Percentiles rank a stretch among this genome's conserved stretches.
Conservation (phyloP, 2,113 vertebrate genomes). For the Prionailurus bengalensis region DNA sequence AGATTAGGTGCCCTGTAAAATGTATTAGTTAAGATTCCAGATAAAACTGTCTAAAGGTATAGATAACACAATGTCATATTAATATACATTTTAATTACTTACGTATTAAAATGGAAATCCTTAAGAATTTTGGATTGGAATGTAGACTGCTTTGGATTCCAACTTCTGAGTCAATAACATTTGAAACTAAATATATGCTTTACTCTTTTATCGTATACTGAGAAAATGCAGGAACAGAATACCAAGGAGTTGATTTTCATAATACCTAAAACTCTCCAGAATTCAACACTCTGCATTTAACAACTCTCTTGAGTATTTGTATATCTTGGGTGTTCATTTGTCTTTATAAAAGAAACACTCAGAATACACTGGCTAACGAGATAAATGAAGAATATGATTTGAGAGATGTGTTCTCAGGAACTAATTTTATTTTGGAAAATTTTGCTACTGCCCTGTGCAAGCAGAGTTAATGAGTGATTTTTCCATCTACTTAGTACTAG, state of each 20-base stretch:
- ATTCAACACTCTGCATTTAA: conserved; percentile 35
- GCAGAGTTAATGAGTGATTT: conserved; percentile 15
- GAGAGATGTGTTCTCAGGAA: not conserved
- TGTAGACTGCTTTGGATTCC: not conserved
- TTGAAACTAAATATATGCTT: conserved; percentile 15
- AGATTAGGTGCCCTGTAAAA: not conserved
- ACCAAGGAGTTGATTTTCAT: conserved; percentile 34
- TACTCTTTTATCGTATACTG: conserved; percentile 22
- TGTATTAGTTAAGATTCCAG: not conserved
- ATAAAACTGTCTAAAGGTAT: conserved; percentile 35
- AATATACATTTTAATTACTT: conserved; percentile 15
- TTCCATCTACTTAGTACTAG: conserved; percentile 35
- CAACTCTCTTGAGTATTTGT: not conserved
- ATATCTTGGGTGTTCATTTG: conserved; percentile 32
- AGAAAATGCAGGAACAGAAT: not conserved
- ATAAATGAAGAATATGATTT: conserved; percentile 27
- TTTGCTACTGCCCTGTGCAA: conserved; percentile 11
- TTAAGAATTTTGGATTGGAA: not conserved
- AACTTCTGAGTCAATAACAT: not conserved
- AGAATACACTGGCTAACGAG: not conserved
- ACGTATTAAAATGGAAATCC: not conserved
- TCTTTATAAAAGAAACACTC: conserved; percentile 55
- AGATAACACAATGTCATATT: not conserved
- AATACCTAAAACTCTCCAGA: conserved; percentile 1
- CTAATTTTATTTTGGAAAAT: conserved; percentile 61